A percentile compares a stretch with the other conserved stretches of the same genome.
phyloP scores from a whole-genome alignment of 35 echinoderm and acorn worm genomes.

The Strongylocentrotus purpuratus region DNA sequence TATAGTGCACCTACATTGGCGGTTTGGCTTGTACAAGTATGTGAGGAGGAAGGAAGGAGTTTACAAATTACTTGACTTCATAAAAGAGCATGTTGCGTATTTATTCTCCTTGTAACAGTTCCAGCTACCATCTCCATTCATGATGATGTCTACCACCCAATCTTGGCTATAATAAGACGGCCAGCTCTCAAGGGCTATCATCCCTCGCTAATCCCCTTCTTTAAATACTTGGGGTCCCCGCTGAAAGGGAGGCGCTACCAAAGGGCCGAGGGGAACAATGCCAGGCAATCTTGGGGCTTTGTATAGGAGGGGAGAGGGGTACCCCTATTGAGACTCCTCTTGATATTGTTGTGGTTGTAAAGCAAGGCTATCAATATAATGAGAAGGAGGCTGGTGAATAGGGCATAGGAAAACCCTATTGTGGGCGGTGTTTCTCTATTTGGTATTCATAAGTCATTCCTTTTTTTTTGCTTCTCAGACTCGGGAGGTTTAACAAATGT shows the following conservation, averaged over 20 bases:
- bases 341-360: background rate
- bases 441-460: background rate
- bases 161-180: background rate
- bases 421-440: background rate
- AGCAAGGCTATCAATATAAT: constrained; percentile 11
- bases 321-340: background rate
- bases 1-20: too few species aligned
- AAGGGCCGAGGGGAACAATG: background rate
- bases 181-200: background rate
- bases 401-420: background rate
- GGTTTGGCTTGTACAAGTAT: too few species aligned
- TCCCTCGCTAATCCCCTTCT: constrained; percentile 25
- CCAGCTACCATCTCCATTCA: background rate
- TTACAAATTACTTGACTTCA: background rate
- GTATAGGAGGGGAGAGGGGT: background rate
- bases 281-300: background rate
- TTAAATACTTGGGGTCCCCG: constrained; percentile 1
- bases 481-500: too few species aligned
- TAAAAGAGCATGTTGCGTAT: background rate
- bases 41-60: too few species aligned
- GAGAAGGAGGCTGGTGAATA: background rate
- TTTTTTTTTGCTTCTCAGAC: background rate
- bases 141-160: background rate
- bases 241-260: background rate
- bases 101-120: background rate